phyloP scores from a whole-genome alignment of 2,888 invertebrate species.

The Tenthredo scrophulariae region DNA sequence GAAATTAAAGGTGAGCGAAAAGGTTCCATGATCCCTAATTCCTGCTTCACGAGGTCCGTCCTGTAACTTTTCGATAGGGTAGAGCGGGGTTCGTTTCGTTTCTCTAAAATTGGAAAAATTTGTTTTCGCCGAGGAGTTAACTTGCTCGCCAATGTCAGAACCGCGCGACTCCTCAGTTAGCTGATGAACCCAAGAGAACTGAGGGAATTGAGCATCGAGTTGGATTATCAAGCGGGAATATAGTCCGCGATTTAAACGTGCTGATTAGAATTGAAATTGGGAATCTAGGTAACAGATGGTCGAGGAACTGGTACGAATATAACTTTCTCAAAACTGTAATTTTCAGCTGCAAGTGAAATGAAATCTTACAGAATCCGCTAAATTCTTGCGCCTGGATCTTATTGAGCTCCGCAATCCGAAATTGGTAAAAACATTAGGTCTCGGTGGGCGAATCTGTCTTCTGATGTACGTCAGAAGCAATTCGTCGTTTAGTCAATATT shows the following conservation, averaged over 20 bases:
- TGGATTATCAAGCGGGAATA: not conserved
- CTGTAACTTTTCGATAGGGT: not conserved
- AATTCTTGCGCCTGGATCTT: not conserved
- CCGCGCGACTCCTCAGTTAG: not conserved
- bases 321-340: not conserved
- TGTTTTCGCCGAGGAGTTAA: not conserved
- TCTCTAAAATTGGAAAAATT: not conserved
- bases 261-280: conserved; percentile 4
- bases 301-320: not conserved
- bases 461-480: not conserved
- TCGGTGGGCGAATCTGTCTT: not conserved
- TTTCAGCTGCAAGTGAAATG: not conserved
- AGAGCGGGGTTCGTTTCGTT: not conserved
- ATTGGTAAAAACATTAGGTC: not conserved
- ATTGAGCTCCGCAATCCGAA: not conserved
- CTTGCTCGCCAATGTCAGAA: not conserved
- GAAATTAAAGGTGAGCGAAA: not conserved
- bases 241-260: not conserved
- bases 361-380: not conserved
- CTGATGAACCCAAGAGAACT: not conserved
- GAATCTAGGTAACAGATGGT: not conserved
- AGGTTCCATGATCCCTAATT: not conserved
- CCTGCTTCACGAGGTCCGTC: not conserved
- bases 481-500: not conserved
- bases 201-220: not conserved